phyloP scores from a whole-genome alignment of 2,888 invertebrate genomes.

The Tipula unca region DNA sequence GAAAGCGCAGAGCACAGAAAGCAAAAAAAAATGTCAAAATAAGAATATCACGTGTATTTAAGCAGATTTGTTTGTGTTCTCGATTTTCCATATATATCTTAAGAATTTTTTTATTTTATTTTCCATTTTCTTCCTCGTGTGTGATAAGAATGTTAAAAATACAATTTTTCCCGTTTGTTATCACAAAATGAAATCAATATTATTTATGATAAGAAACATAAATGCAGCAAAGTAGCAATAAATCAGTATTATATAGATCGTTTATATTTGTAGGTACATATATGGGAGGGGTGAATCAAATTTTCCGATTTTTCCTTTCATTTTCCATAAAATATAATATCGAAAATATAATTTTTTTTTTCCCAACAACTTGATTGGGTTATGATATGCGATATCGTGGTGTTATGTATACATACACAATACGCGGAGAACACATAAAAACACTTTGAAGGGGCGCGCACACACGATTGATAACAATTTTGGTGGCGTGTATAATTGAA shows the following conservation, averaged over 20 bases:
- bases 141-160: constrained; percentile 1
- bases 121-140: neutral
- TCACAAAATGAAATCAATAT: neutral
- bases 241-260: neutral
- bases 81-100: neutral
- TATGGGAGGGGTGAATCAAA: neutral
- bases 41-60: constrained; percentile 14
- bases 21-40: neutral
- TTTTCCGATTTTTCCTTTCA: neutral
- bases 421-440: neutral
- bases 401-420: neutral
- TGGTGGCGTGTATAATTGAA: neutral
- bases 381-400: neutral
- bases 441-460: neutral
- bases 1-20: neutral
- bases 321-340: neutral
- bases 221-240: neutral
- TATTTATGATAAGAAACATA: neutral
- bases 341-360: neutral
- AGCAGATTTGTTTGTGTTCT: neutral
- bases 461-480: neutral
- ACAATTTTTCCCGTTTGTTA: neutral
- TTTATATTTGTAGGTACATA: neutral
- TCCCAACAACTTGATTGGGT: neutral
- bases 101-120: neutral